These are phyloP conservation scores for Lamellibrachia satsuma DNA, from an alignment of 2,888 invertebrate species.

Conservation along the genomic window DNA sequence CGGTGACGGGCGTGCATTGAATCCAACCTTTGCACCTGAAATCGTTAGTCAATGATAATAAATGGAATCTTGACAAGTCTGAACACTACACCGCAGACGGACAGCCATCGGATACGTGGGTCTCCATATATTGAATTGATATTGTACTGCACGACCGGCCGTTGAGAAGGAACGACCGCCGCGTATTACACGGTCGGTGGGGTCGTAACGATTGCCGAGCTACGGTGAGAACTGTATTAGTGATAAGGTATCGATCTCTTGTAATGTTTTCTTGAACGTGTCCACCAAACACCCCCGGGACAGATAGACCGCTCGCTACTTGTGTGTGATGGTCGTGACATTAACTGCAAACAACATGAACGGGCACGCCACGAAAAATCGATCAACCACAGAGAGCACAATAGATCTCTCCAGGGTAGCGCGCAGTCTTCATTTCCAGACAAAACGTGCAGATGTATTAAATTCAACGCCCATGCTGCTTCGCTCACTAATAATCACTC, in stretches of 20 bases:
- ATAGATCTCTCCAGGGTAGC: not conserved
- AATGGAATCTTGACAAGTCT: not conserved
- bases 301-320: not conserved
- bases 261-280: slow-evolving; percentile 17
- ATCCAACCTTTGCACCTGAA: not conserved
- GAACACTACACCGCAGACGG: not conserved
- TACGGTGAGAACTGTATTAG: not conserved
- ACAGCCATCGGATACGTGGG: not conserved
- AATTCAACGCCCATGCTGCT: not conserved
- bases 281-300: not conserved
- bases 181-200: not conserved
- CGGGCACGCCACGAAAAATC: not conserved
- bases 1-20: not conserved
- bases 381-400: not conserved
- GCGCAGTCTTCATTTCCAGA: not conserved
- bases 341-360: not conserved
- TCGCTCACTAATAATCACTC: not conserved
- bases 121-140: not conserved
- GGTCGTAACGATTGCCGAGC: not conserved
- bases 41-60: not conserved
- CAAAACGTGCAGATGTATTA: not conserved
- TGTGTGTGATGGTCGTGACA: not conserved
- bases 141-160: not conserved
- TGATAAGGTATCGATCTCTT: not conserved
- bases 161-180: not conserved